Base-by-base conservation (phyloP, 1,140 invertebrate species). In the Hylaeus anthracinus region DNA sequence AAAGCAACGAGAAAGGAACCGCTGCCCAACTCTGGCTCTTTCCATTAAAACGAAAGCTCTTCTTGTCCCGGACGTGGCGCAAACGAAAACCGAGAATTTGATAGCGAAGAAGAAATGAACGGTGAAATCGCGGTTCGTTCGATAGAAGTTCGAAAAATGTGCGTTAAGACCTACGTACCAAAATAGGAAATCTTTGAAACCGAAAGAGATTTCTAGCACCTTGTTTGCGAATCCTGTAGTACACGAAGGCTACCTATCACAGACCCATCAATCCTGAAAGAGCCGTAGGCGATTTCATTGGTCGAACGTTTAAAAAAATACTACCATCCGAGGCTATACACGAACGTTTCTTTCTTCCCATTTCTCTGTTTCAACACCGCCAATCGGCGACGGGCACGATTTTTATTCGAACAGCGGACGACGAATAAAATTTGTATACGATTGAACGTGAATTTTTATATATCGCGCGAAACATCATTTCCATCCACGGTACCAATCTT, bases 261-360 rank as follows among this genome's bases (percentile, higher is more conserved):
- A 90, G 89, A 91, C 78, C 79, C 82, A 88, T 78, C 83, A 87
- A 87, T 86, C 81, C 85, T 84, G 77, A 82, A 88, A 84, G 72
- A 82, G 85, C 81, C 80, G 45, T 78, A 81, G 72, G 70, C 81
- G 71, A 65, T 87, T 84, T 58, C 67, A 82, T 87, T 85, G 84
- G 82, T 89, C 87, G 83, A 88, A 89, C 81, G 69, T 78, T 48
- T 88, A 90, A 90, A 88, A 85, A 86, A 89, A 86, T 86, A 86
- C 65, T 76, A 73, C 72, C 81, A 41, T 86, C 65, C 39, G 53
- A 72, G 80, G 84, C 69, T 79, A 55, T 75, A 55, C 65, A 43
- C 82, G 55, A 78, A 70, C 51, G 56, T 65, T 26, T 77, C 41
- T 65, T 53, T 77, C 15, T 70, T 55, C 58, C 72, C 12, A 61